Conservation (phyloP, 2,888 invertebrate genomes). For the Clanis bilineata region DNA sequence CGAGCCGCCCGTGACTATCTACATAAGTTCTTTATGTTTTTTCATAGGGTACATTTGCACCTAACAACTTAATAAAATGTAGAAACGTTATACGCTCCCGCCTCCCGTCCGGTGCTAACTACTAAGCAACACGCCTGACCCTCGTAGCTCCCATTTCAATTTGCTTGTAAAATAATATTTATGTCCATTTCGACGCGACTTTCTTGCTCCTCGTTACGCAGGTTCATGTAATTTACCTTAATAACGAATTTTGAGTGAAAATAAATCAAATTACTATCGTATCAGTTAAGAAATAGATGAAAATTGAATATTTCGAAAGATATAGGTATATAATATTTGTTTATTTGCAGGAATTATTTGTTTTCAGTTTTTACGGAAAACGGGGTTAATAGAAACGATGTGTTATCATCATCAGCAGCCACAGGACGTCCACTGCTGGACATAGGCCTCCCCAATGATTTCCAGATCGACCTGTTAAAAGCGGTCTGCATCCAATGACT, state of each 20-base stretch:
- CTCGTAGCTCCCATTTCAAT: constrained; percentile 39
- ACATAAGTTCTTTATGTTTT: no score
- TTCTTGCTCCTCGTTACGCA: constrained; percentile 35
- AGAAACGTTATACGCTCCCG: background rate
- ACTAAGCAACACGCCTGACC: constrained; percentile 19
- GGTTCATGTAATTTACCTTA: constrained; percentile 39
- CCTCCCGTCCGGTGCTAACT: background rate
- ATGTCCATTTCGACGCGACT: constrained; percentile 48
- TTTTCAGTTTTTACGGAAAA: background rate
- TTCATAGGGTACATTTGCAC: no score
- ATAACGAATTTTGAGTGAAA: constrained; percentile 37
- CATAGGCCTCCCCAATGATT: no score
- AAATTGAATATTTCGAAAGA: background rate
- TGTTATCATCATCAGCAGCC: no score
- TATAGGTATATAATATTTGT: background rate
- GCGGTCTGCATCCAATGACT: no score
- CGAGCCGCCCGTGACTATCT: no score
- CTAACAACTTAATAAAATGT: background rate
- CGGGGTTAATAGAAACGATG: no score
- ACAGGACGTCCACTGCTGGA: no score
- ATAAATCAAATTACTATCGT: constrained; percentile 34
- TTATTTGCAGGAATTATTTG: background rate
- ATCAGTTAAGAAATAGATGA: no score
- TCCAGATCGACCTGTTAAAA: no score
- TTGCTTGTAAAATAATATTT: constrained; percentile 56